phyloP scores from a whole-genome alignment of 2,797 vertebrate species.

The Coregonus sp. region DNA sequence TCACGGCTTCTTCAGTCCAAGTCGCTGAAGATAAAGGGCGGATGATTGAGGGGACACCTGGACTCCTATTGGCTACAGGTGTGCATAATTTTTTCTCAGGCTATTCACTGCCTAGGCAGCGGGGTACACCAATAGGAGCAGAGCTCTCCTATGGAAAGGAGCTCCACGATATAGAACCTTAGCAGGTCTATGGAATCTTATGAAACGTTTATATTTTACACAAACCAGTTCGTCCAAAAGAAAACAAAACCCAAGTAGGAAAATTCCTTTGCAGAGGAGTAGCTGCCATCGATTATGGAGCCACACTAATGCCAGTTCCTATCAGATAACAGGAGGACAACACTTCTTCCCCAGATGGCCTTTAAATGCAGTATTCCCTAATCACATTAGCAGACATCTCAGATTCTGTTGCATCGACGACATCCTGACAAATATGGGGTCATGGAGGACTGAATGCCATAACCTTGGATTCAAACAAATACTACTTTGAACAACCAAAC shows the following conservation, averaged over 20 bases:
- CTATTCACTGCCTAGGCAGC: too few species aligned
- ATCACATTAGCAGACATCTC: slow-evolving; percentile 4
- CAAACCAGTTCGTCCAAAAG: neutral
- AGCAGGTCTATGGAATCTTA: neutral
- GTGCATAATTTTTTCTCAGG: neutral
- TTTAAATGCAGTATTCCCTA: slow-evolving; percentile 1
- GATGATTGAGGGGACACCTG: too few species aligned
- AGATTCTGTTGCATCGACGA: neutral
- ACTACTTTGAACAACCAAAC: too few species aligned
- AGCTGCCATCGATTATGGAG: neutral
- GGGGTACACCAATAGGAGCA: too few species aligned
- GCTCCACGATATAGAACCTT: too few species aligned
- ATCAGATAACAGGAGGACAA: slow-evolving; percentile 10
- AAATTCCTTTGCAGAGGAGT: neutral
- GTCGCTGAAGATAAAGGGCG: too few species aligned
- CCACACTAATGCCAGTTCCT: neutral
- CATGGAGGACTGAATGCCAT: neutral
- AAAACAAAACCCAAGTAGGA: neutral
- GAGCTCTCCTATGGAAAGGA: neutral
- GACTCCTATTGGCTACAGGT: too few species aligned
- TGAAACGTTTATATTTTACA: neutral
- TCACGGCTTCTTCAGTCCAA: too few species aligned
- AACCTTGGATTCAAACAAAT: too few species aligned
- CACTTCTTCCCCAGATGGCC: neutral
- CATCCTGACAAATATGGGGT: neutral